Conservation (phyloP, 2,797 vertebrate genomes). For the Semotilus atromaculatus region DNA sequence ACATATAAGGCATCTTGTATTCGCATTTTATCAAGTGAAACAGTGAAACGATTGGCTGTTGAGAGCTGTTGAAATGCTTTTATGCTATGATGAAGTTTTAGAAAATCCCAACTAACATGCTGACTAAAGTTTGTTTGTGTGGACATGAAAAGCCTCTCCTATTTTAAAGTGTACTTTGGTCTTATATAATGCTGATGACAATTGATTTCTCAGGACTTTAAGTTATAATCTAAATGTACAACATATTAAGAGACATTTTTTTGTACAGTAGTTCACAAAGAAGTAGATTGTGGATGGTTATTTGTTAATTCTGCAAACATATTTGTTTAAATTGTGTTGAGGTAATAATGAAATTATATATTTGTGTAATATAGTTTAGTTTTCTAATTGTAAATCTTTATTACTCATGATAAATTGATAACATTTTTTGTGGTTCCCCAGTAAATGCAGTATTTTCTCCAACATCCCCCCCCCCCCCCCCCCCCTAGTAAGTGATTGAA, state of each 20-base stretch:
- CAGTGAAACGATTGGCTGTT: neutral
- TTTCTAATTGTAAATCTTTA: constrained; percentile 7
- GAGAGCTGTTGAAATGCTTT: neutral
- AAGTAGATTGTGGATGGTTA: neutral
- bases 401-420: neutral
- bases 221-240: neutral
- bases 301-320: neutral
- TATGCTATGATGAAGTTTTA: neutral
- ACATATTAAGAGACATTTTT: constrained; percentile 4
- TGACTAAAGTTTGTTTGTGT: neutral
- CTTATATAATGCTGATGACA: neutral
- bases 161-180: constrained; percentile 14
- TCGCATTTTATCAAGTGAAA: neutral
- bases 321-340: constrained; percentile 13
- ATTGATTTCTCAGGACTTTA: constrained; percentile 40
- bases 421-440: neutral
- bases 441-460: neutral
- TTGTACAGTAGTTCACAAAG: neutral
- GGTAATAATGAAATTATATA: constrained; percentile 26
- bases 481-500: neutral
- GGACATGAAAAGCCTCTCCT: neutral
- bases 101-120: neutral
- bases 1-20: neutral
- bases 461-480: neutral
- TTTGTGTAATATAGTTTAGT: neutral